Evolutionary conservation across 2,888 invertebrate species (phyloP).

Genomic region (Congeria kusceri): DNA sequence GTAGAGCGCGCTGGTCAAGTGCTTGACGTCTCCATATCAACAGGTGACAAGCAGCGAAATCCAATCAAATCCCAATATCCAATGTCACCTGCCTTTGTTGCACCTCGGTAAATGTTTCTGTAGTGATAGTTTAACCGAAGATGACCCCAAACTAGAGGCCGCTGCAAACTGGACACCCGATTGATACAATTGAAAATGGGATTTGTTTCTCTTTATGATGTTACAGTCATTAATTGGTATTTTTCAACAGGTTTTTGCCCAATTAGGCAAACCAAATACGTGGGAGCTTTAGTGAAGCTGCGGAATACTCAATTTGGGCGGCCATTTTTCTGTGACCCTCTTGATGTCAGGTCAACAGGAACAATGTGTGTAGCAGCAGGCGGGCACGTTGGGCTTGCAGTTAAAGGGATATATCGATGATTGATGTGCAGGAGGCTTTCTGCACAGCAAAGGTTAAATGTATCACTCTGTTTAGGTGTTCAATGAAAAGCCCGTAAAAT

Average conservation of each 20-base stretch:
- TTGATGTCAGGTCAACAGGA: neutral
- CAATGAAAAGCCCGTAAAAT: too few relatives aligned
- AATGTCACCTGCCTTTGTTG: conserved; percentile 57
- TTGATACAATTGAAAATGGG: conserved; percentile 12
- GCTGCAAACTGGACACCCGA: conserved; percentile 45
- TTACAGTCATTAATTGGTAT: conserved; percentile 60
- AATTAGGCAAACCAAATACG: conserved; percentile 56
- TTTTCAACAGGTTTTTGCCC: conserved; percentile 61
- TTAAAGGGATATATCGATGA: too few relatives aligned
- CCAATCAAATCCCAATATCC: conserved; percentile 64
- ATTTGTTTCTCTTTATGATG: conserved; percentile 42
- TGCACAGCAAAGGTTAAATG: too few relatives aligned
- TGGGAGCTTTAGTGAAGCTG: conserved; percentile 13
- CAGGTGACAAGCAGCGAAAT: conserved; percentile 59
- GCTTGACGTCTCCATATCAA: neutral
- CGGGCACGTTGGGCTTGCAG: too few relatives aligned
- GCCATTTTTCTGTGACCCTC: conserved; percentile 20
- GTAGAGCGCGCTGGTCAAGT: neutral
- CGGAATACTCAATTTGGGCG: conserved; percentile 42
- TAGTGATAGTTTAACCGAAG: conserved; percentile 53
- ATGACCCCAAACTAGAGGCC: conserved; percentile 58
- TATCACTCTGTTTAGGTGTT: too few relatives aligned
- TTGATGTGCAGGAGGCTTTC: too few relatives aligned
- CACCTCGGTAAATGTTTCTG: conserved; percentile 43
- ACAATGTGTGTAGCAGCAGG: neutral